Evolutionary conservation across 1,140 invertebrate species (phyloP), one percentile per base, ranked within the genome.

Genomic region (Heliconius hewitsoni): DNA sequence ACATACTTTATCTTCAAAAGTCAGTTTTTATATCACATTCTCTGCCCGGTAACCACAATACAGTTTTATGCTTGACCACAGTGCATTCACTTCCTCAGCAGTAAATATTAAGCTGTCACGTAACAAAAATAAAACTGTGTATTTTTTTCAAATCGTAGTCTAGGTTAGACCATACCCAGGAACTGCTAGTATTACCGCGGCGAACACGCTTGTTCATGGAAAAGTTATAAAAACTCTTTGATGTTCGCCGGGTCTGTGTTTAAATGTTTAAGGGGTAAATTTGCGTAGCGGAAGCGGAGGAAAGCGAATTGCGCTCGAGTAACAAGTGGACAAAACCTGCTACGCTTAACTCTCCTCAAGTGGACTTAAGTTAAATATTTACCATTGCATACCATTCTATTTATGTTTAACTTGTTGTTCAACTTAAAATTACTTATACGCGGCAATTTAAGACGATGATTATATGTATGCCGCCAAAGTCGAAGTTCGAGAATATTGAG

Each of bases 181-280:
- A 80, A 46, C 52, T 80, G 50, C 74, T 42, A 57, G 66, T 73
- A 73, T 76, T 76, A 76, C 50, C 19, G 76, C 76, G n/a, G 30
- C 57, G 73, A 80, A 80, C 74, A 42, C 46, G 42, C 55, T 72
- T 60, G 52, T 81, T 77, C 80, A 77, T 74, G 73, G 80, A 77
- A 81, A 73, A 72, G 76, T 71, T 75, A 75, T 80, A 80, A 81
- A 77, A 77, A 74, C 57, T 30, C 73, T 81, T 81, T 77, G 76
- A 74, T 81, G 39, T 81, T 60, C 46, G 73, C 73, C 80, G 80
- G 57, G 76, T 18, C 52, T 77, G 72, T 46, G 46, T 77, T 81
- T 76, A 73, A 80, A 73, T 80, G 74, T 76, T 50, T 71, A 76
- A 80, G 73, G 37, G 72, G 42, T 79, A 80, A 80, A 80, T 80